phyloP scores from a whole-genome alignment of 1,140 invertebrate species.

The Centruroides sculpturatus region DNA sequence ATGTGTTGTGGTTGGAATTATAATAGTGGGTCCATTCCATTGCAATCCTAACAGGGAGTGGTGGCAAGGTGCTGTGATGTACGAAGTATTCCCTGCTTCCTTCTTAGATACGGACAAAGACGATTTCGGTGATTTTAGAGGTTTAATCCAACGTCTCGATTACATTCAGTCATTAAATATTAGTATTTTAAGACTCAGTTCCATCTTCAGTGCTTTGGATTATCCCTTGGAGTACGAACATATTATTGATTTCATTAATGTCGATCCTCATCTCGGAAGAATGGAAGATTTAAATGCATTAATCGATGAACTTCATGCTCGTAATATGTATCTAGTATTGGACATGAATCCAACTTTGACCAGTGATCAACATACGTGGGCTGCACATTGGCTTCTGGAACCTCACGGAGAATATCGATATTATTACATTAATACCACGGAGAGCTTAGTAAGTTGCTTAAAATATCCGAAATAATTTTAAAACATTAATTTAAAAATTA shows the following conservation, averaged over 20 bases:
- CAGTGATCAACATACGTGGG: slow-evolving; percentile 20
- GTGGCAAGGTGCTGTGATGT: slow-evolving; percentile 65
- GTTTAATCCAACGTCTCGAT: slow-evolving; percentile 12
- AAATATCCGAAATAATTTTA: neutral
- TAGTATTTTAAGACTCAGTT: slow-evolving; percentile 50
- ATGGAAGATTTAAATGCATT: slow-evolving; percentile 48
- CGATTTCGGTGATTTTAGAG: slow-evolving; percentile 21
- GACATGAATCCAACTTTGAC: slow-evolving; percentile 37
- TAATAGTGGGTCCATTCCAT: neutral
- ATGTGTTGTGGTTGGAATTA: slow-evolving; percentile 1
- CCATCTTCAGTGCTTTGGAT: slow-evolving; percentile 48
- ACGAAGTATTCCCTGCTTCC: slow-evolving; percentile 66
- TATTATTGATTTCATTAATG: slow-evolving; percentile 41
- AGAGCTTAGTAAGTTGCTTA: slow-evolving; percentile 3
- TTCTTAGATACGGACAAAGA: slow-evolving; percentile 52
- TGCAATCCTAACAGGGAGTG: slow-evolving; percentile 33
- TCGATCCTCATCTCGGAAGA: slow-evolving; percentile 48
- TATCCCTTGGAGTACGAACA: slow-evolving; percentile 54
- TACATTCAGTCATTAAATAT: slow-evolving; percentile 41
- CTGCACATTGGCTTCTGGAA: slow-evolving; percentile 17
- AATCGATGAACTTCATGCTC: slow-evolving; percentile 38
- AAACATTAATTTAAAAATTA: no score
- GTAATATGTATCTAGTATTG: slow-evolving; percentile 52
- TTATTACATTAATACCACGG: slow-evolving; percentile 14
- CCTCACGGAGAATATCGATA: slow-evolving; percentile 9